phyloP scores from a whole-genome alignment of 2,113 vertebrate genomes.

The Eclectus roratus region DNA sequence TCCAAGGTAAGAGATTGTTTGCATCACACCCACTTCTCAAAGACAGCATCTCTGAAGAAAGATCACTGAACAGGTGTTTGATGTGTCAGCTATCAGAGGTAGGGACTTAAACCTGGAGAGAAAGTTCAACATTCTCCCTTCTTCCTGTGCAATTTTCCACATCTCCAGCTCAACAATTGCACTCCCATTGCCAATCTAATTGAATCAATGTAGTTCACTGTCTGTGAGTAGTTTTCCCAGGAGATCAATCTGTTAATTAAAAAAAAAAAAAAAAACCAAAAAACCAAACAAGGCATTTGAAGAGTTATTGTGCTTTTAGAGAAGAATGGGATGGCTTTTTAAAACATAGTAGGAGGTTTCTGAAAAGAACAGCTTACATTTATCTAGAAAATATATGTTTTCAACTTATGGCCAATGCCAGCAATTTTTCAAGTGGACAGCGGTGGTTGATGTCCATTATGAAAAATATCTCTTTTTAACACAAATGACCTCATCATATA shows the following conservation, averaged over 20 bases:
- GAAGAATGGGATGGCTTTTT: not conserved
- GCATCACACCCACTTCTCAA: not conserved
- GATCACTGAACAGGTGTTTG: not conserved
- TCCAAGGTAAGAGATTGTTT: not conserved
- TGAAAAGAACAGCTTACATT: not conserved
- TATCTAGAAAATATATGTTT: not conserved
- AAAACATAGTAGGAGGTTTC: not conserved
- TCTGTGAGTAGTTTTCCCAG: not conserved
- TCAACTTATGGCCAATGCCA: not conserved
- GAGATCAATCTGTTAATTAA: not conserved
- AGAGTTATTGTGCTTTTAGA: not conserved
- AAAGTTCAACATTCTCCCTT: not conserved
- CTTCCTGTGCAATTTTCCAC: not conserved
- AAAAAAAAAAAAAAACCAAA: not conserved
- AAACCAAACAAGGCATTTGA: not conserved
- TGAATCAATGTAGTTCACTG: not conserved
- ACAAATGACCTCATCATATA: not conserved
- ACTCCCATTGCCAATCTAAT: not conserved
- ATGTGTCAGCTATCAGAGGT: not conserved
- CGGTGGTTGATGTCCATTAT: not conserved
- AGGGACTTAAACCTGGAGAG: not conserved
- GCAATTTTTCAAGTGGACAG: not conserved
- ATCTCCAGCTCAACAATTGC: not conserved
- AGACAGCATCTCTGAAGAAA: not conserved
- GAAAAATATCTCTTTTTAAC: not conserved